A percentile compares a stretch with the other conserved stretches of the same genome.
These are phyloP conservation scores for Venustoraphidia nigricollis DNA, from an alignment of 2,888 invertebrate genomes.

Conservation along the genomic window DNA sequence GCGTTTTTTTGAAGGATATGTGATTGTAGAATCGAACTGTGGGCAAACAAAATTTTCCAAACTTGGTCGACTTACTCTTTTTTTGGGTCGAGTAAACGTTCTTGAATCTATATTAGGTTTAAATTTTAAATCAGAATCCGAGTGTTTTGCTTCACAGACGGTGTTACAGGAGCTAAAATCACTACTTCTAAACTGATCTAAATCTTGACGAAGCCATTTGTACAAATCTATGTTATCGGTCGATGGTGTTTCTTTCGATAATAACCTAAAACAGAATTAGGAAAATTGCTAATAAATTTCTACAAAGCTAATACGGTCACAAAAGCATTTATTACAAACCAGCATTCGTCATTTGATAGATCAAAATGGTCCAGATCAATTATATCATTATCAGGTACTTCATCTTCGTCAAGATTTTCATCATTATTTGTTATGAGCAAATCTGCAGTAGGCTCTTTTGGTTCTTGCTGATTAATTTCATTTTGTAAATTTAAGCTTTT, in stretches of 20 bases:
- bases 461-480: not conserved
- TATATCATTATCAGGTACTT: slow-evolving; percentile 23
- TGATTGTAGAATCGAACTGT: not conserved
- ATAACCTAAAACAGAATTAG: slow-evolving; percentile 13
- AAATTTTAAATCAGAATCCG: slow-evolving; percentile 16
- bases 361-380: slow-evolving; percentile 40
- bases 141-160: not conserved
- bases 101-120: slow-evolving; percentile 46
- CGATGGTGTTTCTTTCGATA: slow-evolving; percentile 10
- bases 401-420: not conserved
- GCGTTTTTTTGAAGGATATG: not conserved
- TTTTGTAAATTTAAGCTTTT: slow-evolving; percentile 9
- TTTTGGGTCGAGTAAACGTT: slow-evolving; percentile 54
- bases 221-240: slow-evolving; percentile 10
- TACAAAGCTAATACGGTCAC: not conserved
- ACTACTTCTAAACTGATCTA: slow-evolving; percentile 4
- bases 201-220: slow-evolving; percentile 14
- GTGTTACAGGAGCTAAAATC: not conserved
- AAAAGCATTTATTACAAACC: slow-evolving; percentile 28
- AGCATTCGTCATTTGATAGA: slow-evolving; percentile 40
- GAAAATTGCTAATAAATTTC: not conserved
- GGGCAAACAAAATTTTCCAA: slow-evolving; percentile 29
- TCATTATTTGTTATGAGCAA: not conserved
- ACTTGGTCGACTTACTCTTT: slow-evolving; percentile 38
- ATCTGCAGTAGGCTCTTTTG: not conserved